Percentiles rank a stretch among this genome's conserved stretches.
Evolutionary conservation across 2,113 vertebrate genomes (phyloP).

Genomic region (Petrocephalus microphthalmus): DNA sequence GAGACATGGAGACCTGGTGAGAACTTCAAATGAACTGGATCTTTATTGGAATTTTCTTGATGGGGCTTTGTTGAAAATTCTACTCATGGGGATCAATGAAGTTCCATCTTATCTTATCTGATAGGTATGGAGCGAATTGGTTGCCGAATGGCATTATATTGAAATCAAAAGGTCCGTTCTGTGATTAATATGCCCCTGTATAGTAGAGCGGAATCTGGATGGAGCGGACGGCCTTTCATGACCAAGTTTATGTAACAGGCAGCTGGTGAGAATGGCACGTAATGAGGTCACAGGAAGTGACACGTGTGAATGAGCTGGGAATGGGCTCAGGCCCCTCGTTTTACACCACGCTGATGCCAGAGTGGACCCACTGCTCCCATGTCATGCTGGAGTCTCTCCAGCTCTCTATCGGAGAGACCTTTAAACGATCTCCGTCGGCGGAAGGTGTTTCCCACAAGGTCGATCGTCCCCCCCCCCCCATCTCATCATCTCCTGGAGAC

Average conservation of each 20-base stretch:
- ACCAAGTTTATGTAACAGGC: slow-evolving; percentile 6
- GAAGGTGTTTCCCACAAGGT: background rate
- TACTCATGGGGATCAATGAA: background rate
- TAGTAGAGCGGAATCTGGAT: background rate
- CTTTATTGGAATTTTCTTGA: background rate
- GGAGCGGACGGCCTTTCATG: background rate
- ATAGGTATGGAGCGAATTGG: background rate
- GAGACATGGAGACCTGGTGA: background rate
- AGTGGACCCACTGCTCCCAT: background rate
- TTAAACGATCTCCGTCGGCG: background rate
- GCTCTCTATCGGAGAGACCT: background rate
- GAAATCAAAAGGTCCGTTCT: slow-evolving; percentile 21
- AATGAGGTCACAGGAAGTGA: slow-evolving; percentile 15
- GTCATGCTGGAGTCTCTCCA: background rate
- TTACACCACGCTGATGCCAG: background rate
- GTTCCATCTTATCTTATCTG: background rate
- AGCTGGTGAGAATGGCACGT: background rate
- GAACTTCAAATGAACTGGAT: background rate
- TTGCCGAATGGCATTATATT: background rate
- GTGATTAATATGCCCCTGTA: slow-evolving; percentile 28
- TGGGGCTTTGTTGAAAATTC: background rate
- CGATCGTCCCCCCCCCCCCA: background rate
- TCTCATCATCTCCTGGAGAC: background rate
- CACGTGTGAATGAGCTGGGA: slow-evolving; percentile 15
- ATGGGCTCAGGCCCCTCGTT: background rate